Conservation (phyloP, 1,140 invertebrate genomes). For the Penaeus japonicus region DNA sequence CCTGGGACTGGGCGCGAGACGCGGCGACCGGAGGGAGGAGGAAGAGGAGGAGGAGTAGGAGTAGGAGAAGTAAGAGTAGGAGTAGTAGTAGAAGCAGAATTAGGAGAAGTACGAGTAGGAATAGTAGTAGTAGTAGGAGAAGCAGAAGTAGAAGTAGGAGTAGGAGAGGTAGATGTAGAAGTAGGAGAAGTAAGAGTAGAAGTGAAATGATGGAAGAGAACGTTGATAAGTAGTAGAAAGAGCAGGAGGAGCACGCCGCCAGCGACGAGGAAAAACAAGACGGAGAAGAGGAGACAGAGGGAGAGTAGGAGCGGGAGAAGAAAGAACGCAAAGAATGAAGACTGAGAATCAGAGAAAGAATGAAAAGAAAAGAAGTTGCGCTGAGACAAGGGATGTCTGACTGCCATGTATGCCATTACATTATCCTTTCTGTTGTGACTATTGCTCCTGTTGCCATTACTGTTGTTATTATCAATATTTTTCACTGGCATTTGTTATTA, state of each 20-base stretch:
- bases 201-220: neutral
- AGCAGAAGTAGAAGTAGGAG: neutral
- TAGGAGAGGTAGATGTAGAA: neutral
- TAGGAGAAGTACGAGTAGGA: neutral
- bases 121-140: neutral
- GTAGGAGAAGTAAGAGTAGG: neutral
- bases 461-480: too few relatives aligned
- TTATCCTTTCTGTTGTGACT: too few relatives aligned
- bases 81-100: neutral
- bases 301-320: neutral
- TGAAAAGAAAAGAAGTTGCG: too few relatives aligned
- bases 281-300: neutral
- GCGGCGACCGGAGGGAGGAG: neutral
- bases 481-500: too few relatives aligned
- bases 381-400: too few relatives aligned
- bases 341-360: too few relatives aligned
- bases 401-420: too few relatives aligned
- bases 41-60: neutral
- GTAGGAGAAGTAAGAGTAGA: neutral
- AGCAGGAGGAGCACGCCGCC: neutral
- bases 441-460: too few relatives aligned
- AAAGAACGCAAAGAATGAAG: too few relatives aligned
- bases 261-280: neutral
- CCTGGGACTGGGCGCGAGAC: constrained; percentile 1
- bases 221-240: neutral